These are phyloP conservation scores for Drosophila leontia DNA, from an alignment of 1,140 invertebrate genomes.

Conservation along the genomic window DNA sequence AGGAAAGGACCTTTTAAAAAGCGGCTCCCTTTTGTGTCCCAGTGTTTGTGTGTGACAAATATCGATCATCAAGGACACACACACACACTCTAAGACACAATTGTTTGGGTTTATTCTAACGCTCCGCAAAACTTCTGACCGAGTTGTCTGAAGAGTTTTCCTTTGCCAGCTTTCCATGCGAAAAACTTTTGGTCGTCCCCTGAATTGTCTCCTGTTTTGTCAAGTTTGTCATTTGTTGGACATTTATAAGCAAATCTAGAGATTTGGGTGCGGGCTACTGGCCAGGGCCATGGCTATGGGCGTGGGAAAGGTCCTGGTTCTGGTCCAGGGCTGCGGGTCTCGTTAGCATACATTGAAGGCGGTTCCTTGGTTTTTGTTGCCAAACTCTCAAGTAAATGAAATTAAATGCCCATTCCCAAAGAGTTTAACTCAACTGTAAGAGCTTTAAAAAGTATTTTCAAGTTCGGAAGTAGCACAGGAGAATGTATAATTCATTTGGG, in stretches of 20 bases:
- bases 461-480: conserved; percentile 53
- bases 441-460: conserved; percentile 72
- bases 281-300: neutral
- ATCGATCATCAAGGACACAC: conserved; percentile 61
- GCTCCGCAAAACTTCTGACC: conserved; percentile 50
- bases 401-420: conserved; percentile 59
- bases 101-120: conserved; percentile 55
- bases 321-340: conserved; percentile 35
- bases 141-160: conserved; percentile 51
- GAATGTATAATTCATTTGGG: conserved; percentile 42
- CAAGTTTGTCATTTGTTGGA: conserved; percentile 77
- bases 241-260: conserved; percentile 77
- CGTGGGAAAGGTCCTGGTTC: conserved; percentile 13
- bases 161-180: conserved; percentile 33
- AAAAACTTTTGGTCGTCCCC: conserved; percentile 57
- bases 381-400: conserved; percentile 71
- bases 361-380: conserved; percentile 37
- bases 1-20: conserved; percentile 71
- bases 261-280: conserved; percentile 16
- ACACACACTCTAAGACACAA: conserved; percentile 26
- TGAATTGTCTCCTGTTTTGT: conserved; percentile 31
- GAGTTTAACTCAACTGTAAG: conserved; percentile 56
- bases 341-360: conserved; percentile 60
- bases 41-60: conserved; percentile 54
- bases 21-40: conserved; percentile 55